Evolutionary conservation across 2,888 invertebrate genomes (phyloP).

Genomic region (Eledona agricola): DNA sequence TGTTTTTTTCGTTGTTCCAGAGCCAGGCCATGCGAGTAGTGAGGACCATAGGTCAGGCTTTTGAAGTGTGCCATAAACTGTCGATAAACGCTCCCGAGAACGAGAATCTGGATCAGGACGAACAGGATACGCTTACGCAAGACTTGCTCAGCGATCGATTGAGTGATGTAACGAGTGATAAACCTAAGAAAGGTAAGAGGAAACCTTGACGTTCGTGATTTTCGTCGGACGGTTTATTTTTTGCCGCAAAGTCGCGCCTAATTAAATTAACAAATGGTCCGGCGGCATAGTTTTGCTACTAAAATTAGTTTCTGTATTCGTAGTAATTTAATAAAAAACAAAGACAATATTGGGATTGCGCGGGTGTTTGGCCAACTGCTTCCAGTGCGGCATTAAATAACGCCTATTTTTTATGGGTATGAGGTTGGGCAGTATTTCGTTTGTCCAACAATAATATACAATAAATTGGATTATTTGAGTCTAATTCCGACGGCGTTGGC

Average conservation of each 20-base stretch:
- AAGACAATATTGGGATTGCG: too few relatives aligned
- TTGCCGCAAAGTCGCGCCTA: conserved; percentile 23
- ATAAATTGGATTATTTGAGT: conserved; percentile 10
- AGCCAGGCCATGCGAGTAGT: conserved; percentile 99
- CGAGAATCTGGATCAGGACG: conserved; percentile 64
- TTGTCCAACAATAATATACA: conserved; percentile 22
- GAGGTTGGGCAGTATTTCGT: conserved; percentile 23
- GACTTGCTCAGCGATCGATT: conserved; percentile 63
- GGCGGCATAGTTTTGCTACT: conserved; percentile 7
- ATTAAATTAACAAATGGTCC: conserved; percentile 23
- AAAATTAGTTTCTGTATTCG: conserved; percentile 21
- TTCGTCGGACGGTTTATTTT: not conserved
- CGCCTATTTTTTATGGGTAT: conserved; percentile 20
- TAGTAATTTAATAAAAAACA: too few relatives aligned
- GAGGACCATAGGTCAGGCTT: conserved; percentile 97
- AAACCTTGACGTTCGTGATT: not conserved
- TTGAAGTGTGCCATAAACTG: conserved; percentile 98
- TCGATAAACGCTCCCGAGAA: conserved; percentile 67
- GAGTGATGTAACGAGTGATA: conserved; percentile 64
- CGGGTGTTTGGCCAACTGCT: conserved; percentile 11
- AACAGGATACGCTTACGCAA: conserved; percentile 63
- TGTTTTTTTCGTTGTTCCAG: conserved; percentile 65
- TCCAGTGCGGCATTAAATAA: conserved; percentile 18
- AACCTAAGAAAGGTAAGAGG: conserved; percentile 70
- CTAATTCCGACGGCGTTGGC: conserved; percentile 10